A percentile compares a stretch with the other conserved stretches of the same genome.
Evolutionary conservation across 1,140 invertebrate genomes (phyloP).

Genomic region (Zaprionus davidi): DNA sequence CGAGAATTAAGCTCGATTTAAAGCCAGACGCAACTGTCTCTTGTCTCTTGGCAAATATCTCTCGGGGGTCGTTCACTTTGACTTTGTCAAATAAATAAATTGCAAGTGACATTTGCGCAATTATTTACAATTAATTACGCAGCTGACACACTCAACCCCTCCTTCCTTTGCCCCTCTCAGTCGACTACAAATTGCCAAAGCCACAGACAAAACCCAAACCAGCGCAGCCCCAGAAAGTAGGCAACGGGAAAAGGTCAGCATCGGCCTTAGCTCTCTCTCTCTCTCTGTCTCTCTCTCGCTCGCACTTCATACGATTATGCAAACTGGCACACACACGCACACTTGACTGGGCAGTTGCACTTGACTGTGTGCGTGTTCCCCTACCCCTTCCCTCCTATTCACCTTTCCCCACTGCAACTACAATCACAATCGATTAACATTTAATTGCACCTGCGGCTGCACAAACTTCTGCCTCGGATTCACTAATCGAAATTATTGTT

Average conservation of each 20-base stretch:
- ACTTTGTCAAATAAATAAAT: constrained; percentile 70
- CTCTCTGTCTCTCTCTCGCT: not conserved
- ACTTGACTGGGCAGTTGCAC: not conserved
- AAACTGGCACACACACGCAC: constrained; percentile 28
- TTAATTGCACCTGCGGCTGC: constrained; percentile 67
- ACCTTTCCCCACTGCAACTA: constrained; percentile 9
- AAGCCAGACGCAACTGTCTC: constrained; percentile 9
- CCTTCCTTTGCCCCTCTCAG: not conserved
- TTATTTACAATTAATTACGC: constrained; percentile 79
- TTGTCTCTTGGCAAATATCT: constrained; percentile 3
- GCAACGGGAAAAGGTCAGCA: constrained; percentile 33
- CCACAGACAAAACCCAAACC: constrained; percentile 27
- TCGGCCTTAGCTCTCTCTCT: not conserved
- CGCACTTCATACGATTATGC: constrained; percentile 36
- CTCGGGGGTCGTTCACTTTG: constrained; percentile 45
- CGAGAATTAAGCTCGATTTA: not conserved
- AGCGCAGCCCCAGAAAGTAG: constrained; percentile 20
- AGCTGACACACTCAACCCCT: constrained; percentile 39
- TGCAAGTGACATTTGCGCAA: constrained; percentile 69
- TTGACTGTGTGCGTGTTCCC: constrained; percentile 43
- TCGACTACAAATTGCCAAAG: constrained; percentile 11
- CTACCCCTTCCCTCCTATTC: not conserved
- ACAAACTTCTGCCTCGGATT: constrained; percentile 45
- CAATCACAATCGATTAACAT: constrained; percentile 77
- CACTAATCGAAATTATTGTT: constrained; percentile 76